A percentile compares a stretch with the other conserved stretches of the same genome.
phyloP scores from a whole-genome alignment of 2,888 invertebrate species.

The Mantis religiosa region DNA sequence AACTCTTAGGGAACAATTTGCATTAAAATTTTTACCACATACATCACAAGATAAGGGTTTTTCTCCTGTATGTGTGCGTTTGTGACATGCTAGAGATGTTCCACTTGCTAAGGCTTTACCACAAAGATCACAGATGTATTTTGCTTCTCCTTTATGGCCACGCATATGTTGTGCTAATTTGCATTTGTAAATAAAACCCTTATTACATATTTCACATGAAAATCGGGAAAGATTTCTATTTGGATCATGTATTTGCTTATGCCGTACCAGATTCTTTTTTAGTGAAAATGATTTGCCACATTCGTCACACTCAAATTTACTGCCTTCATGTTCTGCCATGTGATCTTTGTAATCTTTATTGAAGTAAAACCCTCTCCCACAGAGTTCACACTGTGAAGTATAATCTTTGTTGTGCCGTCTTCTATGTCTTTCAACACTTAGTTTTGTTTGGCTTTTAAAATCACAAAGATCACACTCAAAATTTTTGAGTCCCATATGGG shows the following conservation, averaged over 20 bases:
- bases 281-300: background rate
- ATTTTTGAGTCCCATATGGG: slow-evolving; percentile 22
- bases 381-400: slow-evolving; percentile 19
- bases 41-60: slow-evolving; percentile 23
- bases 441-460: slow-evolving; percentile 11
- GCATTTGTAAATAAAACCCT: background rate
- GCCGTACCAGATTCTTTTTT: background rate
- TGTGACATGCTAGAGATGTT: background rate
- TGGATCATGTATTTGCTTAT: background rate
- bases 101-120: background rate
- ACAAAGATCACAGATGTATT: slow-evolving; percentile 3
- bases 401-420: slow-evolving; percentile 24
- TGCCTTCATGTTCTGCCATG: background rate
- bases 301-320: too few relatives aligned
- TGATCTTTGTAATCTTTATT: slow-evolving; percentile 22
- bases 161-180: background rate
- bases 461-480: slow-evolving; percentile 22
- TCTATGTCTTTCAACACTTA: slow-evolving; percentile 20
- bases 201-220: background rate
- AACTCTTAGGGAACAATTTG: slow-evolving; percentile 10
- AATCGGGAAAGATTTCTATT: background rate
- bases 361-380: slow-evolving; percentile 24
- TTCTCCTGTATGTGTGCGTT: slow-evolving; percentile 18
- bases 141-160: background rate
- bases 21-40: slow-evolving; percentile 24